Percentiles rank a stretch among this genome's conserved stretches.
Evolutionary conservation across 2,888 invertebrate species (phyloP).

Genomic region (Tillus elongatus): DNA sequence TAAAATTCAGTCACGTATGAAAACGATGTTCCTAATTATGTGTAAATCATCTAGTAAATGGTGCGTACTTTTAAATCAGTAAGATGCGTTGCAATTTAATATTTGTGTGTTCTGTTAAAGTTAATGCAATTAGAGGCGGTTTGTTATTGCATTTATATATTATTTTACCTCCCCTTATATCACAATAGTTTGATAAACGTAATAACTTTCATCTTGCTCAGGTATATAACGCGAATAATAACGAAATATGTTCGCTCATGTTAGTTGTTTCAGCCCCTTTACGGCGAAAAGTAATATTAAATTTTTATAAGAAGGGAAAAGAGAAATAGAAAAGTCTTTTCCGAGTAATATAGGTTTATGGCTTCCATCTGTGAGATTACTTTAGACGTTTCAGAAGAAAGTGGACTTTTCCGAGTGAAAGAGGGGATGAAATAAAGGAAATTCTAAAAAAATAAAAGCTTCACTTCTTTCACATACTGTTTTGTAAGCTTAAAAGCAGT

Average conservation of each 20-base stretch:
- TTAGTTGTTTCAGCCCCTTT: background rate
- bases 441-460: conserved; percentile 33
- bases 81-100: no score
- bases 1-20: no score
- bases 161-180: no score
- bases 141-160: no score
- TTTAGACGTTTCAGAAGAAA: conserved; percentile 43
- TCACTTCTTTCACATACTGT: conserved; percentile 34
- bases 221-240: background rate
- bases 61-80: no score
- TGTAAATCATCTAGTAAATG: no score
- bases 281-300: conserved; percentile 41
- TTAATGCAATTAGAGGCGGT: no score
- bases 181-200: no score
- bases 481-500: conserved; percentile 35
- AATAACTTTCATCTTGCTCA: no score
- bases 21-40: no score
- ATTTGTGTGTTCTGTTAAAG: no score
- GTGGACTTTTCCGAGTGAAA: conserved; percentile 40
- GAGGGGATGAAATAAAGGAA: conserved; percentile 32
- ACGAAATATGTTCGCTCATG: conserved; percentile 1
- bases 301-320: conserved; percentile 43
- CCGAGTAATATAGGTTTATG: conserved; percentile 45
- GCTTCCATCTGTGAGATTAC: conserved; percentile 45
- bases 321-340: conserved; percentile 43